Evolutionary conservation across 2,113 vertebrate genomes (phyloP).

Genomic region (Sialia sialis): DNA sequence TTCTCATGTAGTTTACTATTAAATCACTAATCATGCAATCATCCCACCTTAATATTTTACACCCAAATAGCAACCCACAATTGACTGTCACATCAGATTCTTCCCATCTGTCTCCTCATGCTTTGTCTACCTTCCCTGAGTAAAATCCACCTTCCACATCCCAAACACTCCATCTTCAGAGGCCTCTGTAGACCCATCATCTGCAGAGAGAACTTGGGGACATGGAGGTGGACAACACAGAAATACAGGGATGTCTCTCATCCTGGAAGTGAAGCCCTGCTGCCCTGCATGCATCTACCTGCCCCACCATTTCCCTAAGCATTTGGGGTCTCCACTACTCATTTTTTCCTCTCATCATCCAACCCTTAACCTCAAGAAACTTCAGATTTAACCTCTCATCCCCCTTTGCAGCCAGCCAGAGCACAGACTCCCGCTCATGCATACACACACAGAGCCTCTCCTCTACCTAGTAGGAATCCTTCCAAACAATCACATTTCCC

Average conservation of each 20-base stretch:
- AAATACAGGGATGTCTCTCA: neutral
- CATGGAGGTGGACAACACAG: neutral
- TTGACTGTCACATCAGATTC: neutral
- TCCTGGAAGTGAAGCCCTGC: neutral
- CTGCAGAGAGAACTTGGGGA: neutral
- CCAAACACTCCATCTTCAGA: neutral
- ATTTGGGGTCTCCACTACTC: neutral
- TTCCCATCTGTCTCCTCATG: neutral
- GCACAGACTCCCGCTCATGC: neutral
- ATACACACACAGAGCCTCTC: neutral
- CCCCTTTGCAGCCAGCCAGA: neutral
- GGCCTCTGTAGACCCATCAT: neutral
- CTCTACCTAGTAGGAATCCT: neutral
- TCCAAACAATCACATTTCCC: neutral
- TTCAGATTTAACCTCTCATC: neutral
- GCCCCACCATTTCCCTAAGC: neutral
- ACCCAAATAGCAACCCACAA: neutral
- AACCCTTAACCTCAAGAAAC: neutral
- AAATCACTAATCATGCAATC: neutral
- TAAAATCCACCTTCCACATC: neutral
- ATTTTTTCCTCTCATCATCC: neutral
- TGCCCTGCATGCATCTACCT: neutral
- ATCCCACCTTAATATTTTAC: constrained; percentile 1
- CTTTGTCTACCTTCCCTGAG: neutral
- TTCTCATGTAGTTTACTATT: neutral